These are phyloP conservation scores for Neomonachus schauinslandi DNA, from an alignment of 2,113 vertebrate genomes.

Conservation along the genomic window DNA sequence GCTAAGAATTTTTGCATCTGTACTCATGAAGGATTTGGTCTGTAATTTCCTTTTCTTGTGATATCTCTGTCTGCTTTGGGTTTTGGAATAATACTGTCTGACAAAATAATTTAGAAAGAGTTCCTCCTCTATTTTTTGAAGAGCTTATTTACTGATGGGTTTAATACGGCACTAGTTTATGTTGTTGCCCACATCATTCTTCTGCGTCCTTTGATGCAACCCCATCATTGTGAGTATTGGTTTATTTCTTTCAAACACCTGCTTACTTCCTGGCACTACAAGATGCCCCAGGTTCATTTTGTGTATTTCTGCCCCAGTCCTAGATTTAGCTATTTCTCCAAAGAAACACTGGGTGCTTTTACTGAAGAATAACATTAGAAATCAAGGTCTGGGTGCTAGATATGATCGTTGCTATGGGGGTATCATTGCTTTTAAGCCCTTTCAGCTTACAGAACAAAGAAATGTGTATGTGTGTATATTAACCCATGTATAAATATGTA, in stretches of 20 bases:
- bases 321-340: not conserved
- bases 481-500: not conserved
- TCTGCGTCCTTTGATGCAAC: not conserved
- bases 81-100: not conserved
- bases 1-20: not conserved
- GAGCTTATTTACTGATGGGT: not conserved
- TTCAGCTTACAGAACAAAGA: not conserved
- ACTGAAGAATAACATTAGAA: not conserved
- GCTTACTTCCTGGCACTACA: not conserved
- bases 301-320: not conserved
- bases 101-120: not conserved
- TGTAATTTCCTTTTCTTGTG: not conserved
- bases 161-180: not conserved
- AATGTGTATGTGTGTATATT: not conserved
- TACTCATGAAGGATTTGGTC: not conserved
- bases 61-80: not conserved
- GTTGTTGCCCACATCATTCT: not conserved
- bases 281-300: not conserved
- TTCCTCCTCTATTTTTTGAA: not conserved
- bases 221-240: not conserved
- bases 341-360: not conserved
- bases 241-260: not conserved
- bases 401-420: not conserved
- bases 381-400: not conserved
- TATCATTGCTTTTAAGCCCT: not conserved